Base-by-base conservation (phyloP, 2,888 invertebrate species). In the Lacanobia wlatinum region DNA sequence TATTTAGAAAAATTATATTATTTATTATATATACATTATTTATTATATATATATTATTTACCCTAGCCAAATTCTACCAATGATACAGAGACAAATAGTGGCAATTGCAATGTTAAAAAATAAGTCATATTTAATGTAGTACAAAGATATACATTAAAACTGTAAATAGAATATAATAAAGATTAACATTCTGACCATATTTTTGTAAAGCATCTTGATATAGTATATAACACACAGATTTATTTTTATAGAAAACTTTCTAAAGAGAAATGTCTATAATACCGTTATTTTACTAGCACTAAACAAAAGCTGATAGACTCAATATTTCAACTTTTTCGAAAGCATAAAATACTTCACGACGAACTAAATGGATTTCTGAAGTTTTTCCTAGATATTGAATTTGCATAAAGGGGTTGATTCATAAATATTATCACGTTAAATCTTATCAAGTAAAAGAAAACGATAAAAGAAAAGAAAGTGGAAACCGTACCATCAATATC, bases 401-500 rank as follows among this genome's bases (percentile, higher is more conserved):
- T 14, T 8, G 1, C 3, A 9, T 23, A 14, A 6, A 8, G 10
- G 28, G 14, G 16, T 53, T 70, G 53, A 55, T 56, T 72, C 55
- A 58, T 43, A 23, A 1, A 38, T 48, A 23, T 21, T 50, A 69
- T 82, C 63, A 34, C 10, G 4, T 59, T 38, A 70, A 55, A 69
- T 78, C 70, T 74, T 62, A 82, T 82, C 82, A 58, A 52, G 4
- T 14, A 0, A 12, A 52, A 2, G 16, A 16, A 34, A 21, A 16
- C 21, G 62, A 69, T 76, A 76, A 73, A 58, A 56, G 23, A 76
- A 73, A 58, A 56, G 23, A 66, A 69, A 68, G 68, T 66, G 10
- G 59, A n/a, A 56, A 28, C 28, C 80, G 43, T 96, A 99, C 99
- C 99, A 96, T 99, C 99, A 85, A 99, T 99, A 90, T 99, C 99